Percentiles rank a stretch among this genome's conserved stretches.
These are phyloP conservation scores for Parambassis ranga DNA, from an alignment of 2,797 vertebrate genomes.

Conservation along the genomic window DNA sequence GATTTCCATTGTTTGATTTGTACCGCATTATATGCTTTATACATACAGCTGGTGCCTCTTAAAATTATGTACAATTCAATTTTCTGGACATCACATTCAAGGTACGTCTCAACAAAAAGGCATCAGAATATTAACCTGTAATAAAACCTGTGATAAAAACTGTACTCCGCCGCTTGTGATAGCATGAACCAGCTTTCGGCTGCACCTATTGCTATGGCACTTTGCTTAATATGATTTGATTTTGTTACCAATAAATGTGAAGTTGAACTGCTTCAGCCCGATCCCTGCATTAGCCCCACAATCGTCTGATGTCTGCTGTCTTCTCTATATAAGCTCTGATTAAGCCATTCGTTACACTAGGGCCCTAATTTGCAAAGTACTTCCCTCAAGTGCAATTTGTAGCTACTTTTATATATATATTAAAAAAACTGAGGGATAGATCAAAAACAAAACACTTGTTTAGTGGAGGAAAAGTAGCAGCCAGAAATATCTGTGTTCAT, in stretches of 20 bases:
- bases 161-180: not conserved
- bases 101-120: no score
- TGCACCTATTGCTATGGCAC: not conserved
- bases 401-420: constrained; percentile 33
- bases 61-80: no score
- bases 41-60: no score
- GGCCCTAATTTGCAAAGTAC: constrained; percentile 47
- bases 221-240: constrained; percentile 21
- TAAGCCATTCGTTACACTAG: constrained; percentile 52
- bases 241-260: constrained; percentile 9
- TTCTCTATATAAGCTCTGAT: constrained; percentile 47
- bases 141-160: no score
- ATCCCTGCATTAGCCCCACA: constrained; percentile 6
- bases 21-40: no score
- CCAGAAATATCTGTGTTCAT: constrained; percentile 14
- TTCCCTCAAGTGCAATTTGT: constrained; percentile 52
- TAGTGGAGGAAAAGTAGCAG: constrained; percentile 5
- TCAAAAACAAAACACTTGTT: constrained; percentile 37
- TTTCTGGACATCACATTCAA: no score
- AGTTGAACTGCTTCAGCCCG: constrained; percentile 11
- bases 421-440: constrained; percentile 30
- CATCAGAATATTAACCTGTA: no score
- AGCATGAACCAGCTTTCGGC: not conserved
- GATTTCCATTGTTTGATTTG: no score
- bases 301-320: constrained; percentile 40